phyloP scores from a whole-genome alignment of 1,140 invertebrate genomes.

The Chionoecetes opilio region DNA sequence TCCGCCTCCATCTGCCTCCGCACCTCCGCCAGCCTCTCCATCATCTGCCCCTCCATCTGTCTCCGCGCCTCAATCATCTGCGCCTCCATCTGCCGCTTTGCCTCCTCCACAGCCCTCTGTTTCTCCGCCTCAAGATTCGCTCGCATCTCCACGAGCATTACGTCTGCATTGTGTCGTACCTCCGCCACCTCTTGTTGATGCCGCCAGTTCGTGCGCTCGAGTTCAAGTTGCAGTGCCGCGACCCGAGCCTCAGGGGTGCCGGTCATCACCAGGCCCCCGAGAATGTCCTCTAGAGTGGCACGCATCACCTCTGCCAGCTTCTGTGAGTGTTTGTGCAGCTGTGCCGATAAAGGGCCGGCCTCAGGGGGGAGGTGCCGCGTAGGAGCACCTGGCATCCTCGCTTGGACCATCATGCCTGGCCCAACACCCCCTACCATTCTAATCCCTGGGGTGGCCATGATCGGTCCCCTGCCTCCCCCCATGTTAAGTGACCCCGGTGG shows the following conservation, averaged over 20 bases:
- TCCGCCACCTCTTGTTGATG: slow-evolving; percentile 88
- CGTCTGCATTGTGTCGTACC: slow-evolving; percentile 83
- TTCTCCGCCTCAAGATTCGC: slow-evolving; percentile 88
- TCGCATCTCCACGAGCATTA: slow-evolving; percentile 87
- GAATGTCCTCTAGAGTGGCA: slow-evolving; percentile 86
- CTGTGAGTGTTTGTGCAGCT: slow-evolving; percentile 82
- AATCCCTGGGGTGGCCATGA: slow-evolving; percentile 61
- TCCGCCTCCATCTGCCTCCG: slow-evolving; percentile 87
- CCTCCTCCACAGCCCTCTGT: slow-evolving; percentile 86
- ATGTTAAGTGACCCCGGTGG: slow-evolving; percentile 56
- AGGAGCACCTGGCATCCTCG: slow-evolving; percentile 78
- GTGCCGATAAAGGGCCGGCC: slow-evolving; percentile 84
- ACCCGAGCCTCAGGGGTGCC: slow-evolving; percentile 86
- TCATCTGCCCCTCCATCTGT: slow-evolving; percentile 79
- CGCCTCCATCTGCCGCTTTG: slow-evolving; percentile 87
- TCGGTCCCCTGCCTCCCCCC: slow-evolving; percentile 54
- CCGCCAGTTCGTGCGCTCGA: slow-evolving; percentile 88
- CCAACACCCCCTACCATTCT: slow-evolving; percentile 53
- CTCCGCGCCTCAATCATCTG: slow-evolving; percentile 75
- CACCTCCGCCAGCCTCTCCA: slow-evolving; percentile 84
- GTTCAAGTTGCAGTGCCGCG: slow-evolving; percentile 86
- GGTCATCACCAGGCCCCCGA: slow-evolving; percentile 85
- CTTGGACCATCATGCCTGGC: slow-evolving; percentile 71
- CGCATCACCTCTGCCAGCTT: slow-evolving; percentile 86
- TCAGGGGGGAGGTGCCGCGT: slow-evolving; percentile 82